Percentiles rank a stretch among this genome's conserved stretches.
phyloP scores from a whole-genome alignment of 2,113 vertebrate genomes.

The Pachypanchax playfairii region DNA sequence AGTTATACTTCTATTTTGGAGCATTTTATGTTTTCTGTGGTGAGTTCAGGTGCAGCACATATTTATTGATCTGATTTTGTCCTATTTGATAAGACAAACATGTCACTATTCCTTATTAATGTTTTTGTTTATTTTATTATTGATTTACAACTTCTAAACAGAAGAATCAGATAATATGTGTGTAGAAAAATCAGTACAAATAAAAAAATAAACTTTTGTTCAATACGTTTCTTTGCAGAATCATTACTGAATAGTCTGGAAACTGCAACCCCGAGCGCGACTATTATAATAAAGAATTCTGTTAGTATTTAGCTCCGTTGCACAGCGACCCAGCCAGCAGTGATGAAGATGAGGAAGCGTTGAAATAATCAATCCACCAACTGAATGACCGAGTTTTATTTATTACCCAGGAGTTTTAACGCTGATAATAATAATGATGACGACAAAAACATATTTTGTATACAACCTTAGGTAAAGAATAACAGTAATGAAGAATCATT shows the following conservation, averaged over 20 bases:
- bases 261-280: too few species aligned
- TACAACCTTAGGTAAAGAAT: constrained; percentile 57
- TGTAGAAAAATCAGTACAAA: too few species aligned
- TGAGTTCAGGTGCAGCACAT: background rate
- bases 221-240: too few species aligned
- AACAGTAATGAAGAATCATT: constrained; percentile 68
- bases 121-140: too few species aligned
- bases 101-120: too few species aligned
- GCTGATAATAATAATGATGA: constrained; percentile 28
- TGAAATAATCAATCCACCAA: constrained; percentile 7
- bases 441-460: constrained; percentile 26
- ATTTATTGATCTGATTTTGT: background rate
- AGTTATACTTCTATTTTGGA: background rate
- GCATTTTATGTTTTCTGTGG: background rate
- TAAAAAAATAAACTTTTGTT: too few species aligned
- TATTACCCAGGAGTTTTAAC: constrained; percentile 22
- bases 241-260: too few species aligned
- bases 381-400: constrained; percentile 29
- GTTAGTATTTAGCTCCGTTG: background rate
- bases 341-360: background rate
- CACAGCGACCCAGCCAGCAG: background rate
- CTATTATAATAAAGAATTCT: too few species aligned
- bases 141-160: too few species aligned
- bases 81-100: background rate
- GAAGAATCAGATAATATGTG: too few species aligned